Base-by-base conservation (phyloP, 2,888 invertebrate species). In the Chironomus tentans region DNA sequence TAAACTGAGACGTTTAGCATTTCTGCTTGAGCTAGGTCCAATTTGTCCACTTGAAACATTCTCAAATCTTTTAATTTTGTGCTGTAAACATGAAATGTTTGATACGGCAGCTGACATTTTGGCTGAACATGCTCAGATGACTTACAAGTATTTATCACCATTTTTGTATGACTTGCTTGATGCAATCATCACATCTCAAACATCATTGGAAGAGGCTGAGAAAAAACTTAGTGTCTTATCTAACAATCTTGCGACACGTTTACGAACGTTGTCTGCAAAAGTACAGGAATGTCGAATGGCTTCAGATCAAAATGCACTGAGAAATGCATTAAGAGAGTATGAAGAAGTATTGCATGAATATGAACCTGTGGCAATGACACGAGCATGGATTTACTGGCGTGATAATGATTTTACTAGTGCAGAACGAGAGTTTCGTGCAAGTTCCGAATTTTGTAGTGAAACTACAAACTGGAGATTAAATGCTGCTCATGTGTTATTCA, bases 361-460 rank as follows among this genome's bases (percentile, higher is more conserved):
- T 81, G 91, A 99, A 77, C 98, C 99, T 0, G 96, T 98, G 0
- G 87, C 98, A n/a, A 98, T 99, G 98, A 96, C 97, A 0, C 96
- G 99, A 84, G 98, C 98, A 1, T 98, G 97, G 87, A 95, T 99
- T 78, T 97, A 95, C 81, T 99, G 99, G 98, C 65, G 65, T 79
- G 88, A 93, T 83, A 95, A 95, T 82, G 96, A 98, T 82, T 99
- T 98, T 81, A 87, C 90, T 1, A 95, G 97, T 81, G 98, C 99
- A 1, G 98, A 98, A 82, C 95, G 96, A 82, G 95, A 98, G 79
- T 98, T 98, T 83, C 90, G 95, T 47, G 96, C 97, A 82, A 97
- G 97, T 77, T 96, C 95, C 0, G 99, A 99, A 82, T 98, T 98
- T 83, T 98, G 98, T 82, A 95, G 95, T 79, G 98, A 98, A 81